Evolutionary conservation across 1,140 invertebrate genomes (phyloP), one percentile per base, ranked within the genome.

Genomic region (Phymorhynchus buccinoides): DNA sequence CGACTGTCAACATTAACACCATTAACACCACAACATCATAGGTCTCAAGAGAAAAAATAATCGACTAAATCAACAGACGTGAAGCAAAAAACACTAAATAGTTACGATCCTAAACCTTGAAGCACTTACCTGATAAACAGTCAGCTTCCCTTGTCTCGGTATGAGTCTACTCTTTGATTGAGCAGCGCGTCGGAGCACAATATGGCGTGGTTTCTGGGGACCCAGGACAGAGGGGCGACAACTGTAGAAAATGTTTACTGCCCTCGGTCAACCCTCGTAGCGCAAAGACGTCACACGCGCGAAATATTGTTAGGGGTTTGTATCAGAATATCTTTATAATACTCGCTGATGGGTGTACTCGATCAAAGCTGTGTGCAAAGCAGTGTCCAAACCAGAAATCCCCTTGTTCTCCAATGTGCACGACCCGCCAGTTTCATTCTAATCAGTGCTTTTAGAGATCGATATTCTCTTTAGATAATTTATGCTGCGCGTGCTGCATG

Each of bases 171-270:
- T 62, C 56, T 62, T 62, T 62, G 56, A 62, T 62, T 62, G 56
- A 62, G 18, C 56, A 62, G 18, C 56, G 56, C 56, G 56, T 14
- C 56, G 56, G 12, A 27, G 56, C 12, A 27, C 56, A 62, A 62
- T 62, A 62, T 62, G 56, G 56, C 56, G 56, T 62, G 56, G 56
- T 62, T 62, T 62, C 56, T 27, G 56, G n/a, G 56, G 56, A 62
- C n/a, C 56, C 56, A 62, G 56, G n/a, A 27, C 12, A 62, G 12
- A 62, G 56, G 56, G 56, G 56, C 56, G 56, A 27, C 56, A 62
- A 62, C 56, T 62, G n/a, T 27, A 62, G n/a, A 62, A 52, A 62
- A 62, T 62, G 56, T 22, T 14, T 62, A 27, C 4, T 62, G 4
- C 22, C 56, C 22, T 62, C 56, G 56, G 56, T 22, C 56, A 27